These are phyloP conservation scores for Pomacea maculata DNA, from an alignment of 1,140 invertebrate species.

Conservation along the genomic window DNA sequence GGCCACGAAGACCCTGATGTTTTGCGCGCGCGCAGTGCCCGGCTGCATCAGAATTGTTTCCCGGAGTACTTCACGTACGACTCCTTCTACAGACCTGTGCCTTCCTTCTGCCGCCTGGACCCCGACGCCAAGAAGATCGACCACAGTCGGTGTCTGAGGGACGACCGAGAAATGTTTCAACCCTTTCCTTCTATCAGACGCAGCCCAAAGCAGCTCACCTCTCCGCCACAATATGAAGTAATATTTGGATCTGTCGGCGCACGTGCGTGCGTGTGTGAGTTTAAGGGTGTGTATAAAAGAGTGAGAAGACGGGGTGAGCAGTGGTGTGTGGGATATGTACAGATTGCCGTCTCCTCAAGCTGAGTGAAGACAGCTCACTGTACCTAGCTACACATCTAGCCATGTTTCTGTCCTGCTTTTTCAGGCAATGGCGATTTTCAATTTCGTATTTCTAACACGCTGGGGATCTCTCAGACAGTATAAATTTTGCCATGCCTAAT, in stretches of 20 bases:
- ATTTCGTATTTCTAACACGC: too few relatives aligned
- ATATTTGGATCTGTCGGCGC: not conserved
- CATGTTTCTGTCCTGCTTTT: too few relatives aligned
- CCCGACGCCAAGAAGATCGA: not conserved
- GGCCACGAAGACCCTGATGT: not conserved
- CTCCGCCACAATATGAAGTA: too few relatives aligned
- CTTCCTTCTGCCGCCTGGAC: not conserved
- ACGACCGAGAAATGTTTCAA: too few relatives aligned
- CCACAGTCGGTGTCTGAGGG: constrained; percentile 7
- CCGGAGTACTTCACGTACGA: not conserved
- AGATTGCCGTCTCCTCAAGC: not conserved
- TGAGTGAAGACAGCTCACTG: too few relatives aligned
- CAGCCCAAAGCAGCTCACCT: too few relatives aligned
- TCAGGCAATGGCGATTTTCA: too few relatives aligned
- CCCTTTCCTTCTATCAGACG: too few relatives aligned
- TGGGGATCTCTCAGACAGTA: too few relatives aligned
- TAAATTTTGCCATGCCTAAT: too few relatives aligned
- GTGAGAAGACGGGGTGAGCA: not conserved
- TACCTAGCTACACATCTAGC: too few relatives aligned
- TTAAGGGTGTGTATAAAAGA: not conserved
- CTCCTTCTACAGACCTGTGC: not conserved
- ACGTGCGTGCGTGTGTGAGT: constrained; percentile 2
- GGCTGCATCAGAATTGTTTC: not conserved
- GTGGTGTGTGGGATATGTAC: not conserved
- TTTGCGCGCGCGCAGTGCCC: not conserved